Percentiles rank a stretch among this genome's conserved stretches.
Conservation (phyloP, 2,113 vertebrate species). For the Candoia aspera region DNA sequence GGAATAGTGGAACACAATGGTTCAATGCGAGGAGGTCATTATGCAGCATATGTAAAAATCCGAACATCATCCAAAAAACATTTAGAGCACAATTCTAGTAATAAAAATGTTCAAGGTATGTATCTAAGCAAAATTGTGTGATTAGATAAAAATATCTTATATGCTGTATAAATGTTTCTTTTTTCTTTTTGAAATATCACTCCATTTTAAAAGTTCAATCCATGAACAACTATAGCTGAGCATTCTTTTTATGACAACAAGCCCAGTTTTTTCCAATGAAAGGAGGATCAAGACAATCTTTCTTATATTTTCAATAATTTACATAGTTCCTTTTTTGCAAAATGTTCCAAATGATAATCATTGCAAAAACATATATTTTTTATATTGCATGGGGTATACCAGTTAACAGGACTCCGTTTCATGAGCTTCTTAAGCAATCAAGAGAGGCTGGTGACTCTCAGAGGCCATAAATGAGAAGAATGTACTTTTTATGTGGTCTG, state of each 20-base stretch:
- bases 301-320: not conserved
- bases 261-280: not conserved
- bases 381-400: not conserved
- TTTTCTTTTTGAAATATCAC: not conserved
- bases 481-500: not conserved
- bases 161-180: not conserved
- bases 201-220: not conserved
- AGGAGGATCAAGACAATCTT: not conserved
- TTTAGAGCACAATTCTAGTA: conserved; percentile 72
- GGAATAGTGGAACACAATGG: conserved; percentile 96
- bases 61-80: conserved; percentile 81
- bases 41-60: conserved; percentile 92
- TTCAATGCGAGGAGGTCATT: conserved; percentile 95
- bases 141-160: not conserved
- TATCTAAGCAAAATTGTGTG: conserved; percentile 5
- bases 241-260: not conserved
- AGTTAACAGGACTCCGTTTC: not conserved
- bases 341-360: not conserved
- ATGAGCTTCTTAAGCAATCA: no score
- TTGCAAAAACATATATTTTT: not conserved
- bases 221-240: not conserved
- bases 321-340: not conserved
- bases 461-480: not conserved
- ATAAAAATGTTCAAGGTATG: conserved; percentile 84
- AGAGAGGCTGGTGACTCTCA: not conserved